Evolutionary conservation across 2,113 vertebrate species (phyloP), one percentile per base, ranked within the genome.

Genomic region (Marmota flaviventris): DNA sequence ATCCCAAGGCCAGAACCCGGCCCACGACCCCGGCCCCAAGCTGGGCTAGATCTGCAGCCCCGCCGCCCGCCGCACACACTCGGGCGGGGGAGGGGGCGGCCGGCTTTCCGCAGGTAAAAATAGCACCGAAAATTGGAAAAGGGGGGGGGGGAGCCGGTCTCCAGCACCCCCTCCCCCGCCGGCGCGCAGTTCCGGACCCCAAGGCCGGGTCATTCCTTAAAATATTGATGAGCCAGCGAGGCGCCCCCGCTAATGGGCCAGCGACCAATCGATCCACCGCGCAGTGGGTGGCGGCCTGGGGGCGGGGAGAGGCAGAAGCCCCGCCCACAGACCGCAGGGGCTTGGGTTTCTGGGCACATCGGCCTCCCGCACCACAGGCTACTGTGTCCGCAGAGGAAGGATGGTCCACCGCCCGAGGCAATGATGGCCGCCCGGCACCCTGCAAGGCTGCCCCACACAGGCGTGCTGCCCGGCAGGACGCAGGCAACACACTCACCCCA

Each of bases 71-170:
- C 0, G 11, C 0, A 16, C 63, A 72, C n/a, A 5, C 53, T 29
- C 9, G 42, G 83, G 45, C 70, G n/a, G 67, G 78, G 89, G 81
- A 94, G 93, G 87, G 95, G 97, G 95, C 8, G 56, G 97, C 51
- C 17, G 5, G 85, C 93, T 95, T 98, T 97, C 78, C 82, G 63
- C 85, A 13, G 76, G 93, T 97, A 96, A 97, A 98, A 97, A 98
- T 96, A 98, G 96, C 51, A 2, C 72, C 73, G 93, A 93, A 95
- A 75, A 89, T 86, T 87, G 90, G 90, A 81, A 86, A 51, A 34
- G 25, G 0, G 27, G 1, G 17, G 4, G 17, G 69, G 7, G 34
- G 18, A 8, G 22, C 42, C 14, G 16, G 77, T n/a, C 42, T 22
- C 75, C 87, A 92, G 48, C n/a, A 39, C 39, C 39, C 39, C 39